phyloP scores from a whole-genome alignment of 2,797 vertebrate genomes.

The Coreius guichenoti region DNA sequence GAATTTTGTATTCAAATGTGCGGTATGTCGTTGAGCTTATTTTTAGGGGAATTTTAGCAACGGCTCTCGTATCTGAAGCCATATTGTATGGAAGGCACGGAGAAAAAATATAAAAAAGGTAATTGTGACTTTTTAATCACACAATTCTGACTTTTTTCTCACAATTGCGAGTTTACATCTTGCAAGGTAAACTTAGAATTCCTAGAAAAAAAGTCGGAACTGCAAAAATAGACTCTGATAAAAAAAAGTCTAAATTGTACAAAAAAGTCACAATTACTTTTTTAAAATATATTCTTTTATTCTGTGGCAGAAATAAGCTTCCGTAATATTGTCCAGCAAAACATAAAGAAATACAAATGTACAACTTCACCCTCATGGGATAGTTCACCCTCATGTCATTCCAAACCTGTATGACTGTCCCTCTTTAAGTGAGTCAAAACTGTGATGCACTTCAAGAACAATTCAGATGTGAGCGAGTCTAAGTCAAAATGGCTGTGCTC shows the following conservation, averaged over 20 bases:
- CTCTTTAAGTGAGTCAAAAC: not conserved
- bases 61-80: not conserved
- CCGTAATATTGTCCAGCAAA: too few relatives aligned
- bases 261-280: too few relatives aligned
- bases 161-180: not conserved
- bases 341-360: not conserved
- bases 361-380: not conserved
- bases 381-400: not conserved
- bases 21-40: not conserved
- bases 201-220: too few relatives aligned
- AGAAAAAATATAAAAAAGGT: not conserved
- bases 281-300: too few relatives aligned
- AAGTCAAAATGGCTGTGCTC: not conserved
- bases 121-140: not conserved
- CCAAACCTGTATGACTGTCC: not conserved
- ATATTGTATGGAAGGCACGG: not conserved
- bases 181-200: not conserved
- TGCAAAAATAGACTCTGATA: too few relatives aligned
- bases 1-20: conserved; percentile 17
- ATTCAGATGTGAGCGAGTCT: not conserved
- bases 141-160: not conserved
- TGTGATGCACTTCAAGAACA: not conserved
- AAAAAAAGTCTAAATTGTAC: too few relatives aligned
- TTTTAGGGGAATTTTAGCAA: not conserved
- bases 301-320: too few relatives aligned